Evolutionary conservation across 2,888 invertebrate genomes (phyloP).

Genomic region (Apamea crenata): DNA sequence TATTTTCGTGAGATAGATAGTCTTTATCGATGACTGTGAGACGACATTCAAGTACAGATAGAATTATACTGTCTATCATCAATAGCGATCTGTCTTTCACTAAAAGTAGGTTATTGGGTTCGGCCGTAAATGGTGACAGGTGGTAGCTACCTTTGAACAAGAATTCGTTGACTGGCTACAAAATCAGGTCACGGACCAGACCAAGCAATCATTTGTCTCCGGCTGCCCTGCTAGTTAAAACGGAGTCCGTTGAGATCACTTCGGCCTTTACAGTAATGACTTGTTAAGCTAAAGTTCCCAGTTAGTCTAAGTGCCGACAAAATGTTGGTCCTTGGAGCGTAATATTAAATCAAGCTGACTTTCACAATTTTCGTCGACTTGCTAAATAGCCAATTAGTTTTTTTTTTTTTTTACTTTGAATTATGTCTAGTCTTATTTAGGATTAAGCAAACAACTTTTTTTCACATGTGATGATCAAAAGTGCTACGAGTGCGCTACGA

Average conservation of each 20-base stretch:
- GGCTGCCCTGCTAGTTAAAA: conserved; percentile 2
- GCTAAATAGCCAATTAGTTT: conserved; percentile 18
- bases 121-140: no score
- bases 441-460: not conserved
- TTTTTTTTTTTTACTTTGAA: not conserved
- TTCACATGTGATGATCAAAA: not conserved
- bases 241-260: conserved; percentile 49
- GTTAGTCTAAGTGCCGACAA: conserved; percentile 51
- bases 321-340: conserved; percentile 51
- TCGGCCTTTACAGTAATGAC: conserved; percentile 47
- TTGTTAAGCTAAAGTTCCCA: conserved; percentile 47
- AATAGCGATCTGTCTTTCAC: no score
- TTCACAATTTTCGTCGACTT: conserved; percentile 34
- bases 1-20: not conserved
- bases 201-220: conserved; percentile 18
- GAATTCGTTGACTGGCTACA: conserved; percentile 1
- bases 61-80: no score
- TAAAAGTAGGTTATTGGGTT: no score
- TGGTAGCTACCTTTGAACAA: not conserved
- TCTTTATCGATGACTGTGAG: not conserved
- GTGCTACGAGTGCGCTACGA: conserved; percentile 1
- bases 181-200: conserved; percentile 17
- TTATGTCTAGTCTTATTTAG: not conserved
- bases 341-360: conserved; percentile 51
- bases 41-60: not conserved